Evolutionary conservation across 2,797 vertebrate species (phyloP).

Genomic region (Fistularia tabacaria): DNA sequence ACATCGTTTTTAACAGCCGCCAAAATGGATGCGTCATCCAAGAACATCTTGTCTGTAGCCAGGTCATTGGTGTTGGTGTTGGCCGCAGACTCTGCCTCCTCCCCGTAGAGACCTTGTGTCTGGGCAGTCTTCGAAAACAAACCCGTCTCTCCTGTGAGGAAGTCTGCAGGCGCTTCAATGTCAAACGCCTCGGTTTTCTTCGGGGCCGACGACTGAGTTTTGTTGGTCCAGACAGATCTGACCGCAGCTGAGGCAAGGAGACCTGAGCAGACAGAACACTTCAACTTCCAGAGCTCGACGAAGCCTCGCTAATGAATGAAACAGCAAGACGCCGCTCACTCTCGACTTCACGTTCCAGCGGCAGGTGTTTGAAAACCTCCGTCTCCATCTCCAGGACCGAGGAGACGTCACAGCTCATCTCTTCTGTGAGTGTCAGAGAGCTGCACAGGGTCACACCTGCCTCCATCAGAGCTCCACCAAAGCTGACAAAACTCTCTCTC

Average conservation of each 20-base stretch:
- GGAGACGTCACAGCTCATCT: conserved; percentile 19
- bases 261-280: background rate
- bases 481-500: conserved; percentile 21
- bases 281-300: background rate
- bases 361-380: conserved; percentile 58
- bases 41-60: too few relatives aligned
- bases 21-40: too few relatives aligned
- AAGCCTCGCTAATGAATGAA: background rate
- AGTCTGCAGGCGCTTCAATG: background rate
- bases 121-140: background rate
- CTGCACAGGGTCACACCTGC: conserved; percentile 9
- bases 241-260: conserved; percentile 18
- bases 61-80: too few relatives aligned
- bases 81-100: background rate
- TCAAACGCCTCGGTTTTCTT: conserved; percentile 4
- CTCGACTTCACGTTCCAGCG: conserved; percentile 36
- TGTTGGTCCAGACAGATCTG: conserved; percentile 2
- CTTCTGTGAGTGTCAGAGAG: conserved; percentile 52
- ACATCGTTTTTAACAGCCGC: too few relatives aligned
- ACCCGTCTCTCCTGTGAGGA: background rate
- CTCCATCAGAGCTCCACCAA: conserved; percentile 2
- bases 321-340: conserved; percentile 41
- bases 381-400: background rate
- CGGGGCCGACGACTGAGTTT: background rate
- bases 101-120: background rate